Evolutionary conservation across 2,113 vertebrate species (phyloP).

Genomic region (Microcebus griseorufus): DNA sequence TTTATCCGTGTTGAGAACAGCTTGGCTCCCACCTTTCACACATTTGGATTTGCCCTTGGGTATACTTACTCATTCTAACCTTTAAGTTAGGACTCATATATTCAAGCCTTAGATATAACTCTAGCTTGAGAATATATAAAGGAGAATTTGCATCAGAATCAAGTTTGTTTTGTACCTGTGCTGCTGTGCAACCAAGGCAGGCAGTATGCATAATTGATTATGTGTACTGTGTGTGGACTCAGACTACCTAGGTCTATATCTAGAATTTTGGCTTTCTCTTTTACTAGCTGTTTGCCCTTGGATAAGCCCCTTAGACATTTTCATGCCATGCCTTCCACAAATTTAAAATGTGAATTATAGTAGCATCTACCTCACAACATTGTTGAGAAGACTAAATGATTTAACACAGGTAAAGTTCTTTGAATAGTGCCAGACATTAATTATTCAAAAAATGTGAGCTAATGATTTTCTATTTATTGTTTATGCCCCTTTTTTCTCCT

Average conservation of each 20-base stretch:
- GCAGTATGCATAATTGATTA: not conserved
- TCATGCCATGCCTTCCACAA: not conserved
- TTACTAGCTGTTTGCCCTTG: not conserved
- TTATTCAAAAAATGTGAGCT: not conserved
- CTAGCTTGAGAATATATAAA: not conserved
- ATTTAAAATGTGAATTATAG: not conserved
- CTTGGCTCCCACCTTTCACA: not conserved
- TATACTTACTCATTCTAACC: not conserved
- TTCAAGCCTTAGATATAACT: not conserved
- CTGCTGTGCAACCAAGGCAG: slow-evolving; percentile 3
- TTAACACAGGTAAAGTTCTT: slow-evolving; percentile 5
- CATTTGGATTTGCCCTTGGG: not conserved
- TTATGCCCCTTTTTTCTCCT: not conserved
- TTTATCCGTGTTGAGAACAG: not conserved
- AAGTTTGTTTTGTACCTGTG: slow-evolving; percentile 8
- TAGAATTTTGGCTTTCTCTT: not conserved
- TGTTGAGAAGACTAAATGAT: slow-evolving; percentile 6
- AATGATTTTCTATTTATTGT: not conserved
- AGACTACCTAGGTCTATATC: not conserved
- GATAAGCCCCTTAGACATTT: slow-evolving; percentile 29
- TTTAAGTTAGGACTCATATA: slow-evolving; percentile 7
- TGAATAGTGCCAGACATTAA: not conserved
- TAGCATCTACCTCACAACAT: not conserved
- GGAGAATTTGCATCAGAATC: slow-evolving; percentile 10
- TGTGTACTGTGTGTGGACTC: not conserved